phyloP scores from a whole-genome alignment of 2,113 vertebrate genomes.

The Antennarius striatus region DNA sequence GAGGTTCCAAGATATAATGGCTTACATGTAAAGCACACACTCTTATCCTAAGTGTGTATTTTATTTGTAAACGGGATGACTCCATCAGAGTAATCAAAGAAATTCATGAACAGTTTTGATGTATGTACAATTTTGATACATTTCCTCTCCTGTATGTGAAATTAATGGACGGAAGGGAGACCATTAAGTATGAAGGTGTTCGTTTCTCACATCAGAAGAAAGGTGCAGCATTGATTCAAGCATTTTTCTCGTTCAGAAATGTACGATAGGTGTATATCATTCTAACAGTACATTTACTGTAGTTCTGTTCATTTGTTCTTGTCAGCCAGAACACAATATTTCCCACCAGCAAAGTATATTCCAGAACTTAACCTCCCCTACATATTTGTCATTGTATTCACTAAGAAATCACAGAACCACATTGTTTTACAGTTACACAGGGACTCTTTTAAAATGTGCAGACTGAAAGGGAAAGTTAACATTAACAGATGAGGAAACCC shows the following conservation, averaged over 20 bases:
- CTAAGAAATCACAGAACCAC: conserved; percentile 28
- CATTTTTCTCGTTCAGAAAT: not conserved
- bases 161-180: conserved; percentile 28
- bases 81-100: not conserved
- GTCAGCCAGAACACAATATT: conserved; percentile 15
- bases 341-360: too few species aligned
- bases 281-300: conserved; percentile 32
- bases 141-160: conserved; percentile 14
- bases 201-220: conserved; percentile 41
- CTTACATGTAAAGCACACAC: too few species aligned
- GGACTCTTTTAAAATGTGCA: conserved; percentile 13
- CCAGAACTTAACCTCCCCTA: conserved; percentile 29
- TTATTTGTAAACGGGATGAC: conserved; percentile 14
- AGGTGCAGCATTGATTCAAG: conserved; percentile 10
- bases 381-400: conserved; percentile 39
- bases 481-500: conserved; percentile 44
- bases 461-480: conserved; percentile 38
- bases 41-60: conserved; percentile 9
- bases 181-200: conserved; percentile 28
- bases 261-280: conserved; percentile 13
- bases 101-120: conserved; percentile 34
- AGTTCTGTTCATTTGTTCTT: conserved; percentile 35
- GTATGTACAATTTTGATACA: conserved; percentile 35
- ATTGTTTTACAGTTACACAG: conserved; percentile 9
- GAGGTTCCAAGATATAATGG: conserved; percentile 11